Evolutionary conservation across 2,797 vertebrate species (phyloP), one percentile per base, ranked within the genome.

Genomic region (Enteromius mattozi): DNA sequence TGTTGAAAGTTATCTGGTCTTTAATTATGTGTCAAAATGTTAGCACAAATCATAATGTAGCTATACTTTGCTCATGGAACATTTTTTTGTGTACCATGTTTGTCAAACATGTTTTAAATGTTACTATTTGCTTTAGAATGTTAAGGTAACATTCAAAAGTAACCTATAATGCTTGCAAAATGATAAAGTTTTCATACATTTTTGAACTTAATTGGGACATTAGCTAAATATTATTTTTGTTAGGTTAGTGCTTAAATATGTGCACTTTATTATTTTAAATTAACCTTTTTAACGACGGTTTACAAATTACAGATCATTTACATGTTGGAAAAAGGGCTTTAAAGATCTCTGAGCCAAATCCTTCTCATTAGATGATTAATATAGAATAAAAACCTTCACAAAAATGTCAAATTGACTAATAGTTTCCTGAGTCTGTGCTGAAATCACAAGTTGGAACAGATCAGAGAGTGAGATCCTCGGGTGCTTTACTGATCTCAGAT

Each of bases 371-470:
- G 47, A 45, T 68, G 10, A 51, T 68, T 47, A 80, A 35, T 68
- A 68, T 16, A 33, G 30, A 37, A 68, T 80, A 37, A 80, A 80
- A 80, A 68, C 24, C 63, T 65, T 70, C 2, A 66, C 42, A 74
- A 49, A 79, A 65, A 35, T 79, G 61, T 49, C 27, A 33, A 33
- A 51, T 49, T 13, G 10, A n/a, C 45, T 51, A 68, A 80, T 66
- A 80, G 78, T 80, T 80, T 68, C 45, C 78, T 80, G 63, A 49
- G 78, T 33, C 24, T 78, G 24, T 47, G 37, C 59, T 47, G 59
- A 78, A 61, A 80, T 51, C 78, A 51, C 56, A 78, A 63, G 61
- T 68, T 78, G 7, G 10, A 78, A 65, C 77, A 78, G 77, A 65
- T 65, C 77, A 21, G 76, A 61, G 1, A 42, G 75, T 3, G 75